Conservation (phyloP, 35 echinoderm and acorn worm genomes). For the Hemicentrotus pulcherrimus region DNA sequence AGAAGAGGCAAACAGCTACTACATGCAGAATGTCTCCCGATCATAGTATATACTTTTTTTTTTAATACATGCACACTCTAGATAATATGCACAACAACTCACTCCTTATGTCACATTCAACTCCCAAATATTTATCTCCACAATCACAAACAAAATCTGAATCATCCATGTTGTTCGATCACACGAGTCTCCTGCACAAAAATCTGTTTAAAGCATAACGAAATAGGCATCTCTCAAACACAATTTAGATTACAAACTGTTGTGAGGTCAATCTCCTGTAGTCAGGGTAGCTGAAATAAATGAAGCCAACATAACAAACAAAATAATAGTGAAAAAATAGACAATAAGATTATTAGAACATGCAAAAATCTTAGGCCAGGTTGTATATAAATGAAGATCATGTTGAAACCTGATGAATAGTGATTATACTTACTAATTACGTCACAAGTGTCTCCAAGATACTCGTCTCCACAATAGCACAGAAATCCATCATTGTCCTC, state of each 20-base stretch:
- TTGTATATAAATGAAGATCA: no score
- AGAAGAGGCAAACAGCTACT: no score
- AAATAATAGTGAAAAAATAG: no score
- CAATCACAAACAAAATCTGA: slow-evolving; percentile 11
- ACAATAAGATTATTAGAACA: no score
- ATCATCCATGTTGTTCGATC: not conserved
- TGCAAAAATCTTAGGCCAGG: no score
- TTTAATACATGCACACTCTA: not conserved
- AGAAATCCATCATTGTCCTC: not conserved
- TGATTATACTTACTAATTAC: not conserved
- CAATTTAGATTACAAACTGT: no score
- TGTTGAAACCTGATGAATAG: no score
- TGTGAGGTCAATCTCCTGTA: no score
- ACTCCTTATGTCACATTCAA: not conserved
- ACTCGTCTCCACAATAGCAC: not conserved
- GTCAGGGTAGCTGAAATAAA: no score
- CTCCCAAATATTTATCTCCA: not conserved
- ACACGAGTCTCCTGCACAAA: slow-evolving; percentile 3
- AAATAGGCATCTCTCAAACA: not conserved
- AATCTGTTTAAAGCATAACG: slow-evolving; percentile 14
- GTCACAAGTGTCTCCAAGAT: slow-evolving; percentile 30
- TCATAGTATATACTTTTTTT: no score
- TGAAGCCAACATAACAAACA: no score
- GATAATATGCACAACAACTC: not conserved
- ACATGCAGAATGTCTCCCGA: no score